Evolutionary conservation across 2,113 vertebrate genomes (phyloP), one percentile per base, ranked within the genome.

Genomic region (Xenopus borealis): DNA sequence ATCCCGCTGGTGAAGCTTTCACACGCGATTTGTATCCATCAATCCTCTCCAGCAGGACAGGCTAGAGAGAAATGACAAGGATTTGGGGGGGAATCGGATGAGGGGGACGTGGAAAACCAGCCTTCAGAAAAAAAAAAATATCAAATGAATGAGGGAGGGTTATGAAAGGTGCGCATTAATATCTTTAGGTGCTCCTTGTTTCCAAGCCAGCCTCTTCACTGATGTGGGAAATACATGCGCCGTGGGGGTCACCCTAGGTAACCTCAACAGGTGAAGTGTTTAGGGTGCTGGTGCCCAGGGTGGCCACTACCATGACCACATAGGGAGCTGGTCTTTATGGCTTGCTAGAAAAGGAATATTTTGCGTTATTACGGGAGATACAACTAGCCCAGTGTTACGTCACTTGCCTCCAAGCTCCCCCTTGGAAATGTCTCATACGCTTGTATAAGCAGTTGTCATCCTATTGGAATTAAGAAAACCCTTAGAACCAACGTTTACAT

Each of bases 1-100:
- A 87, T 90, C 88, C 88, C 86, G 88, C 86, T 81, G 88, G 89
- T 88, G 89, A 86, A 83, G 84, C 78, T 69, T 85, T 84, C 87
- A 86, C 87, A 85, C 86, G 85, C 87, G 87, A 88, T 85, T 82
- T 85, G 80, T 85, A 82, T 87, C 83, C 88, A 88, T 90, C 86
- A 88, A 85, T 90, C 88, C 84, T 85, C 81, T 84, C 81, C 84
- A 73, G 84, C 79, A 79, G 86, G 85, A 81, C 84, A 85, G 84
- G 82, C 84, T 72, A 52, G 78, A 63, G 66, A 80, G 79, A 71
- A 81, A 80, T 80, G 79, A 82, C 80, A 83, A 72, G 72, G 79
- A 79, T 53, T 71, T 83, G 45, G 81, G 81, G 79, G n/a, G 59
- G 23, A n/a, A 75, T 72, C 72, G 10, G 62, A 72, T 63, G 69